Evolutionary conservation across 2,888 invertebrate species (phyloP).

Genomic region (Eupithecia inturbata): DNA sequence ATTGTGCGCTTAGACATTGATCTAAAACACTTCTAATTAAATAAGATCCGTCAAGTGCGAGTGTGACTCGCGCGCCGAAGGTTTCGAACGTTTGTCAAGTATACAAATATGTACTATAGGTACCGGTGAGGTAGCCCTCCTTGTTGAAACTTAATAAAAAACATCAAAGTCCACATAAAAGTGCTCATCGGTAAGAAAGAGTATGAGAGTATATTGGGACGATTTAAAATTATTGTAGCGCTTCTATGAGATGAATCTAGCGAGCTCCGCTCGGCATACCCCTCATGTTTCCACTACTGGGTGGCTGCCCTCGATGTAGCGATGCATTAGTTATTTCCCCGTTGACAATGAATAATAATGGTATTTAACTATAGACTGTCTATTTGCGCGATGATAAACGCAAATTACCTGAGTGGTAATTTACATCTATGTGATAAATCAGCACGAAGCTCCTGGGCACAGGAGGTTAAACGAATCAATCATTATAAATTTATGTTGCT

Average conservation of each 20-base stretch:
- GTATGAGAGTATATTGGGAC: not conserved
- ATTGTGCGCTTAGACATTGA: not conserved
- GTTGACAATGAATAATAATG: constrained; percentile 26
- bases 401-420: constrained; percentile 55
- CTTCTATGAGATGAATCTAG: not conserved
- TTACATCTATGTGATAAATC: constrained; percentile 58
- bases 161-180: not conserved
- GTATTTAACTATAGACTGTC: constrained; percentile 26
- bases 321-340: constrained; percentile 16
- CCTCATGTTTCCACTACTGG: constrained; percentile 12
- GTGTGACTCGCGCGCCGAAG: too few relatives aligned
- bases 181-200: not conserved
- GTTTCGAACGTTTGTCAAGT: too few relatives aligned
- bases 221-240: not conserved
- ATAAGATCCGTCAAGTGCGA: too few relatives aligned
- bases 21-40: not conserved
- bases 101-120: too few relatives aligned
- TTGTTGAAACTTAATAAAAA: too few relatives aligned
- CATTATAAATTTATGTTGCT: constrained; percentile 56
- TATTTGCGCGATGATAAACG: constrained; percentile 52
- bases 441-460: constrained; percentile 49
- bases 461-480: constrained; percentile 58
- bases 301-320: not conserved
- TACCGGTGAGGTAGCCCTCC: too few relatives aligned
- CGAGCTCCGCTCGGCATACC: not conserved